phyloP scores from a whole-genome alignment of 2,888 invertebrate genomes.

The Pseudococcus jackbeardsleyi region DNA sequence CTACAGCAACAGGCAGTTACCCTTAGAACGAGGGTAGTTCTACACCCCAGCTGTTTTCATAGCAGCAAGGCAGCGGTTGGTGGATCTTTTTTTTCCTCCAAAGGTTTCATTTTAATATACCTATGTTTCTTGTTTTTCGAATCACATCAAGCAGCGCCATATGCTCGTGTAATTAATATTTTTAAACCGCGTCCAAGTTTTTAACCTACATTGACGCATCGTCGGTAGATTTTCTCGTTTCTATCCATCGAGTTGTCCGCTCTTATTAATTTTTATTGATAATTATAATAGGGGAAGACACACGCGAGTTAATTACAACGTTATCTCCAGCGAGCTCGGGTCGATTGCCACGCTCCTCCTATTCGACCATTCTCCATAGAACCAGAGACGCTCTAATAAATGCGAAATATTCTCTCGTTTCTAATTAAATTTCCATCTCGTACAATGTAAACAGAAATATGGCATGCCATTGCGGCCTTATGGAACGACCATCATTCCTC shows the following conservation, averaged over 20 bases:
- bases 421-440: conserved; percentile 42
- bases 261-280: conserved; percentile 54
- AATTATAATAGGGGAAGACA: conserved; percentile 48
- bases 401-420: conserved; percentile 41
- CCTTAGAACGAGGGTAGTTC: neutral
- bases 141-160: neutral
- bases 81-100: neutral
- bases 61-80: neutral
- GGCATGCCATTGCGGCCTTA: neutral
- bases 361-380: too few species aligned
- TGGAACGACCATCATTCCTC: neutral
- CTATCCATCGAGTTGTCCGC: conserved; percentile 19
- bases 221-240: neutral
- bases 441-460: conserved; percentile 16
- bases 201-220: conserved; percentile 20
- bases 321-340: neutral
- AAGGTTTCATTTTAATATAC: conserved; percentile 45
- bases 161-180: conserved; percentile 29
- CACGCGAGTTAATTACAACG: neutral
- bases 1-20: conserved; percentile 32
- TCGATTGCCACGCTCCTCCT: too few species aligned
- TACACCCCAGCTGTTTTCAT: neutral
- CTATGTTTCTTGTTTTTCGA: neutral
- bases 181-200: neutral
- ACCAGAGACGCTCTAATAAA: conserved; percentile 20